Base-by-base conservation (phyloP, 2,113 vertebrate genomes). In the Macquaria australasica region DNA sequence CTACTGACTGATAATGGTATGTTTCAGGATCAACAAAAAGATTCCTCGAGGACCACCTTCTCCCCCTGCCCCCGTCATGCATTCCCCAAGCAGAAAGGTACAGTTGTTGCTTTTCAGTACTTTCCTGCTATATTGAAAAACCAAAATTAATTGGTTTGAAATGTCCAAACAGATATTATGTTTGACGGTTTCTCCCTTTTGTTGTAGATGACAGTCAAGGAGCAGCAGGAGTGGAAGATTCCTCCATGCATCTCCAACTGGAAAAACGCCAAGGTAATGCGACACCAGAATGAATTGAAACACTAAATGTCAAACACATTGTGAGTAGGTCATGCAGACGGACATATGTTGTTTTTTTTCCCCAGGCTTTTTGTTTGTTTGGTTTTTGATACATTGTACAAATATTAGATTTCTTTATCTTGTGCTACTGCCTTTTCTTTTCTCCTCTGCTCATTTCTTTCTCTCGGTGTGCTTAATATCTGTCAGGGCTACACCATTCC, bases 171-270 rank as follows among this genome's bases (percentile, higher is more conserved):
- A 25, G 10, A 20, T n/a, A 20, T 10, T 56, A 1, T 67, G 6
- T 51, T 23, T 84, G 1, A 82, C 3, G 10, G 18, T 16, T n/a
- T 77, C 23, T 51, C 10, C 34, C 28, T 14, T 66, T 89, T 82
- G 74, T 91, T 88, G 83, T 86, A 99, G 98, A 99, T 99, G 98
- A 99, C 98, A 0, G 98, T 99, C 37, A 99, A 99, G 84, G 98
- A 99, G 89, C 98, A 99, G 74, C 98, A 99, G 77, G 98, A 99
- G 66, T 99, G 98, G 98, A 99, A 99, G 95, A 99, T 99, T 94
- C 98, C 98, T 89, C 98, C 98, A 0, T 99, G 98, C 92, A 99
- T 99, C 94, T 99, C 98, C 89, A 99, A 99, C 94, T 99, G 98
- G 98, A 99, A 99, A 94, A 99, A 99, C 76, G 98, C 98, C 59